Conservation (phyloP, 37 sponge, comb jelly and placozoan genomes). For the Tethya wilhelma region DNA sequence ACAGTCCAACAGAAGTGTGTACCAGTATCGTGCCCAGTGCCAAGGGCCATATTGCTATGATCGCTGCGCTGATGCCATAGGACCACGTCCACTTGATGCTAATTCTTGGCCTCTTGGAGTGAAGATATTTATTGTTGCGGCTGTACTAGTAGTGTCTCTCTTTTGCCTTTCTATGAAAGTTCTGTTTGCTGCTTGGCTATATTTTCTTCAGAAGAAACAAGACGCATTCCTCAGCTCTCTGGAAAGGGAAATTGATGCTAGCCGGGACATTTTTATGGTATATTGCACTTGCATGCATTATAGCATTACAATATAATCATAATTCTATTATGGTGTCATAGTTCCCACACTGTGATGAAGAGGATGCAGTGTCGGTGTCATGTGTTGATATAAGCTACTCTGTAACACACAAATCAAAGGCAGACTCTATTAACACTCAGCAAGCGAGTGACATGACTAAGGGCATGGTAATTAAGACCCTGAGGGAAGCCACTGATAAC, state of each 20-base stretch:
- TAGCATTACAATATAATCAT: not conserved
- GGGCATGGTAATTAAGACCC: too few species aligned
- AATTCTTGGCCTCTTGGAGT: constrained; percentile 13
- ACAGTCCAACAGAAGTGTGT: not conserved
- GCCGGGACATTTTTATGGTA: too few species aligned
- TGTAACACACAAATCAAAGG: too few species aligned
- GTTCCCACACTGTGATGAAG: constrained; percentile 52
- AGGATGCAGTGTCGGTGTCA: constrained; percentile 50
- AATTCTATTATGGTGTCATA: not conserved
- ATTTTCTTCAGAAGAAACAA: constrained; percentile 31
- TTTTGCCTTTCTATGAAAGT: constrained; percentile 17
- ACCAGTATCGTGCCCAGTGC: constrained; percentile 19
- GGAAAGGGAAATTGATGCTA: too few species aligned
- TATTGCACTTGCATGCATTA: not conserved
- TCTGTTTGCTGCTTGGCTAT: constrained; percentile 15
- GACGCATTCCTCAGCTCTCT: constrained; percentile 16
- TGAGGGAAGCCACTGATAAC: too few species aligned
- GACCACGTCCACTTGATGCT: not conserved
- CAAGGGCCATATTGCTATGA: constrained; percentile 59
- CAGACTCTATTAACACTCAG: too few species aligned
- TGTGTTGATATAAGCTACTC: constrained; percentile 53
- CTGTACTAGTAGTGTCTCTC: constrained; percentile 11
- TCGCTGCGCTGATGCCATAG: constrained; percentile 59
- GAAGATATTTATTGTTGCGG: not conserved
- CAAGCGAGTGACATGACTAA: too few species aligned